These are phyloP conservation scores for Pipra filicauda DNA, from an alignment of 2,113 vertebrate species.

Conservation along the genomic window DNA sequence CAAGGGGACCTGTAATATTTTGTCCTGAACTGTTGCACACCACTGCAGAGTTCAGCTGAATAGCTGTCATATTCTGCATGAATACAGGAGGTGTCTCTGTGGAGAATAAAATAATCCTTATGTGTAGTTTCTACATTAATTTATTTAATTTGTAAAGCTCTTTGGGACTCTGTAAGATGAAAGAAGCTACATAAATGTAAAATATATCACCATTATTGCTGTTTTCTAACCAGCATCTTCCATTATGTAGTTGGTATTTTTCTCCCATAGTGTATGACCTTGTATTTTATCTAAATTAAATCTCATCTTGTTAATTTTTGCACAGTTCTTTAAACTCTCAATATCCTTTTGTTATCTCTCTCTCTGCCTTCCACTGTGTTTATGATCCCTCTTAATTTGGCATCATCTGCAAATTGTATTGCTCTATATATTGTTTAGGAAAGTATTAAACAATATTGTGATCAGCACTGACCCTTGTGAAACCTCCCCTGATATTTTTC, in stretches of 20 bases:
- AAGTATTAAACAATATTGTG: conserved; percentile 57
- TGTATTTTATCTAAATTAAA: conserved; percentile 76
- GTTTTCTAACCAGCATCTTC: conserved; percentile 53
- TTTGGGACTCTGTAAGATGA: conserved; percentile 21
- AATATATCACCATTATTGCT: conserved; percentile 58
- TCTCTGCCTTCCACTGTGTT: conserved; percentile 51
- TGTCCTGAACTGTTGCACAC: conserved; percentile 42
- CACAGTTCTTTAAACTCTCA: conserved; percentile 71
- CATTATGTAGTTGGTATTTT: conserved; percentile 54
- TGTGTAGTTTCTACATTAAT: conserved; percentile 40
- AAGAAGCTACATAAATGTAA: conserved; percentile 53
- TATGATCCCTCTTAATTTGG: conserved; percentile 67
- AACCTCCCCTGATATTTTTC: conserved; percentile 54
- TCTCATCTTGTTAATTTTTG: conserved; percentile 73
- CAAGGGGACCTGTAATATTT: conserved; percentile 56
- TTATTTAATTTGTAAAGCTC: conserved; percentile 59
- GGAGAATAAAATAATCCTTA: conserved; percentile 30
- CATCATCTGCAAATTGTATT: conserved; percentile 60
- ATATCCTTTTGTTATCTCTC: conserved; percentile 64
- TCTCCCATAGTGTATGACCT: conserved; percentile 59
- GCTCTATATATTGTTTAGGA: conserved; percentile 50
- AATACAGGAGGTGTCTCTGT: not conserved
- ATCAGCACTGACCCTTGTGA: conserved; percentile 52
- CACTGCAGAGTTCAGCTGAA: conserved; percentile 49
- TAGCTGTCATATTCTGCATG: conserved; percentile 39